Conservation (phyloP, 1,140 invertebrate genomes). For the Phenacoccus solenopsis region DNA sequence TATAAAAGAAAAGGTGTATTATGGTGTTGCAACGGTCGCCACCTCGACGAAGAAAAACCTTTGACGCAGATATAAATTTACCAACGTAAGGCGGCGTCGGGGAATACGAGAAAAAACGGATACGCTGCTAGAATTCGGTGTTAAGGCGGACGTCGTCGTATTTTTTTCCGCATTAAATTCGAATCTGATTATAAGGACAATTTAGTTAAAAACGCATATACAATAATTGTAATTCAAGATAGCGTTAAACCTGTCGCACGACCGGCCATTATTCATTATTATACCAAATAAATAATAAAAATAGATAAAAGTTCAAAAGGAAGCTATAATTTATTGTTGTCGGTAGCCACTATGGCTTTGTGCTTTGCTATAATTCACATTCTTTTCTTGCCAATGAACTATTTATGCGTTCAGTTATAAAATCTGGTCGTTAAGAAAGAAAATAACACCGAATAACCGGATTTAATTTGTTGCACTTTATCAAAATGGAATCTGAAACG, state of each 20-base stretch:
- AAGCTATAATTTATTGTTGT: not conserved
- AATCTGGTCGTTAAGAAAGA: not conserved
- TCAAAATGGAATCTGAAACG: too few relatives aligned
- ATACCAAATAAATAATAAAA: conserved; percentile 4
- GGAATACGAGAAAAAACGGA: too few relatives aligned
- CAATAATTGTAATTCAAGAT: conserved; percentile 3
- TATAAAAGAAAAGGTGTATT: too few relatives aligned
- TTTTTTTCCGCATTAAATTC: not conserved
- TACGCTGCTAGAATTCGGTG: not conserved
- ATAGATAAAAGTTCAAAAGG: conserved; percentile 3
- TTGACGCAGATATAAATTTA: too few relatives aligned
- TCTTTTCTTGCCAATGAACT: conserved; percentile 1
- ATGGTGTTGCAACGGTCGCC: too few relatives aligned
- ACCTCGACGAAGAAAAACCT: too few relatives aligned
- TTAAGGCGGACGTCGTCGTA: not conserved
- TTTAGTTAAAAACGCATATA: not conserved
- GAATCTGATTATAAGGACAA: conserved; percentile 2
- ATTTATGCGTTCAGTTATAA: not conserved
- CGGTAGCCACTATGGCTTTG: not conserved
- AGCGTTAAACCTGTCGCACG: not conserved
- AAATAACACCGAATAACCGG: not conserved
- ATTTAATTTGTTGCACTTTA: not conserved
- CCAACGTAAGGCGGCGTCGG: too few relatives aligned
- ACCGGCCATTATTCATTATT: not conserved
- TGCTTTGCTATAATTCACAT: conserved; percentile 2